Percentiles rank a stretch among this genome's conserved stretches.
These are phyloP conservation scores for Hetaerina titia DNA, from an alignment of 2,888 invertebrate genomes.

Conservation along the genomic window DNA sequence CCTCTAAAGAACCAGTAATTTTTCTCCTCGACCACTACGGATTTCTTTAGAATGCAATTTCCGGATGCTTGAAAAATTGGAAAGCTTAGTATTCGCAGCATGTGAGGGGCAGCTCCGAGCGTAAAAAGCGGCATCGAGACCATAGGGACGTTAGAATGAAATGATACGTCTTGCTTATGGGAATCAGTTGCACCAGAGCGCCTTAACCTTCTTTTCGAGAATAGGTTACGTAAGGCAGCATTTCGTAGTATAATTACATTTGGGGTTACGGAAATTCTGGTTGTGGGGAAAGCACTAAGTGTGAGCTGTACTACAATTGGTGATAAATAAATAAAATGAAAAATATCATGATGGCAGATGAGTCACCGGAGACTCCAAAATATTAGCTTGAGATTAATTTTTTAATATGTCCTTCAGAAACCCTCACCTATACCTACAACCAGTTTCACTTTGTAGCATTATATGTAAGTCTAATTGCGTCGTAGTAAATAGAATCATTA, in stretches of 20 bases:
- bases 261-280: background rate
- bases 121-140: background rate
- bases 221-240: background rate
- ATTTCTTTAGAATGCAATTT: background rate
- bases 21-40: background rate
- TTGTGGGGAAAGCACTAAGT: background rate
- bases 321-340: no score
- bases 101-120: background rate
- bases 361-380: no score
- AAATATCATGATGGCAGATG: no score
- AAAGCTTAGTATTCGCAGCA: background rate
- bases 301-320: background rate
- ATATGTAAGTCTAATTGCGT: no score
- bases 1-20: background rate
- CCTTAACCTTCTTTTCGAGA: background rate
- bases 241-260: background rate
- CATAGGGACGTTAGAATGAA: background rate
- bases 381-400: no score
- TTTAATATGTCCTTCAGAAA: no score
- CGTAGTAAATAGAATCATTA: no score
- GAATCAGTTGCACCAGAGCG: background rate
- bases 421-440: no score
- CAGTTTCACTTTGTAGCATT: no score
- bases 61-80: slow-evolving; percentile 35
- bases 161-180: background rate